Evolutionary conservation across 2,113 vertebrate genomes (phyloP), one percentile per base, ranked within the genome.

Genomic region (Australoheros scitulus): DNA sequence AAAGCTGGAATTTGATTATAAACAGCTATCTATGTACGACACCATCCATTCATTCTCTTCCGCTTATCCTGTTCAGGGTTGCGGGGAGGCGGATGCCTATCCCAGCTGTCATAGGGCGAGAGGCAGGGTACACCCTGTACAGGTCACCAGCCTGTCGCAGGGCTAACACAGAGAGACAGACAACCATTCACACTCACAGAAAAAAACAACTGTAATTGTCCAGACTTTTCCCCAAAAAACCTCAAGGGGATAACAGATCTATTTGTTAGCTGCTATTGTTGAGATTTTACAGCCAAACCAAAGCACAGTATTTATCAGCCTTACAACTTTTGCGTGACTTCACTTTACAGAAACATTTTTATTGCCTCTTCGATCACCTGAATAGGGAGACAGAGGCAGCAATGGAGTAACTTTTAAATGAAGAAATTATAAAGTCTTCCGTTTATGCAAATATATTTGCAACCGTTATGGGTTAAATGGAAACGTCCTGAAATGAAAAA

Each of bases 401-500:
- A 20, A 81, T 79, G 52, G 15, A 76, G 82, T 72, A 36, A 17
- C 29, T 50, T 50, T 50, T 29, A 50, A 58, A 22, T 52, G 9
- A 58, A 50, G 34, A 13, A 79, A 75, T 15, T 32, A 50, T 41
- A 75, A 5, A 65, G n/a, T 43, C 38, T 77, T 70, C 11, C 83
- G n/a, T 50, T 70, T 22, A 36, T 29, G 29, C 55, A 22, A 26
- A 82, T 38, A 47, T 57, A 22, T 76, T 61, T 57, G 3, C 22
- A 61, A 55, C 58, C 24, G n/a, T 11, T 32, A 80, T 76, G 32
- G 72, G n/a, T 68, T 65, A 22, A 52, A 50, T 9, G 9, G 4
- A 78, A 68, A 24, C 56, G 11, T 86, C 1, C 32, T 60, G 55
- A 74, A 68, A 50, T 68, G 36, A 61, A 64, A 80, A 64, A 26